These are phyloP conservation scores for Orthosia gracilis DNA, from an alignment of 2,888 invertebrate species.

Conservation along the genomic window DNA sequence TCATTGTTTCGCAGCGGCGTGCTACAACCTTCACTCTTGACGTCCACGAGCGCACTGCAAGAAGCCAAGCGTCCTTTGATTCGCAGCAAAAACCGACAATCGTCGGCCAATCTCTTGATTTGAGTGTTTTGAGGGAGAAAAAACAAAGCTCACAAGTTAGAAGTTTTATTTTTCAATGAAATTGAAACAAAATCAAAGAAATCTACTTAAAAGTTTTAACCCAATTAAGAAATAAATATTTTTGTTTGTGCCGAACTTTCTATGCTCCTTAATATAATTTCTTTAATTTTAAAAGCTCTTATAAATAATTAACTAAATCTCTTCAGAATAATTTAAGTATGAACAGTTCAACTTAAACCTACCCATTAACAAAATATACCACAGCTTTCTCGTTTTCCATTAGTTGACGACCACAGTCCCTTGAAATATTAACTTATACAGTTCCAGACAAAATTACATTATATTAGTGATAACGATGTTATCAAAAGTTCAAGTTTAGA, in stretches of 20 bases:
- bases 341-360: conserved; percentile 10
- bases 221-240: background rate
- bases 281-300: background rate
- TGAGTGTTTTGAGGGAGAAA: no score
- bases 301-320: background rate
- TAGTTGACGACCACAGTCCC: background rate
- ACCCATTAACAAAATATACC: conserved; percentile 15
- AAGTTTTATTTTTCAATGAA: no score
- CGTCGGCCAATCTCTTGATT: no score
- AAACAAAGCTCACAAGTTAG: no score
- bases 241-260: background rate
- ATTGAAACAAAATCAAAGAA: no score
- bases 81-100: no score
- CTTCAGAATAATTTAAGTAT: background rate
- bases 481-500: no score
- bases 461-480: no score
- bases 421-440: background rate
- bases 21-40: no score
- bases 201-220: background rate
- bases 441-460: background rate
- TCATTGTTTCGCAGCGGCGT: no score
- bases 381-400: background rate
- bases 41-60: no score
- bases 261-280: background rate
- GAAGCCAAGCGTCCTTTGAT: no score